Evolutionary conservation across 2,888 invertebrate species (phyloP), one percentile per base, ranked within the genome.

Genomic region (Hirtodrosophila confusa): DNA sequence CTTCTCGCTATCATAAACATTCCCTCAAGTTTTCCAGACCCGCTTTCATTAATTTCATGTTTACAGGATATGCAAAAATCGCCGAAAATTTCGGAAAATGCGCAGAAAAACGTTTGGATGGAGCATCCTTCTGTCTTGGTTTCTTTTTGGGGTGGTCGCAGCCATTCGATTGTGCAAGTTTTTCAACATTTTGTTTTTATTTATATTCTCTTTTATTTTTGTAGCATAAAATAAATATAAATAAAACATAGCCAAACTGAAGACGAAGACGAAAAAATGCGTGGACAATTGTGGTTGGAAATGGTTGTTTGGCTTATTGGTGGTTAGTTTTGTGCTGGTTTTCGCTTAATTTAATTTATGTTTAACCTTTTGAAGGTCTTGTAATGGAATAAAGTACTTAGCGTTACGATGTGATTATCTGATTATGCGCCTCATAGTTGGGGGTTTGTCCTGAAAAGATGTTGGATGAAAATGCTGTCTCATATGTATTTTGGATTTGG

Each of bases 171-270:
- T 69, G 72, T 75, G 70, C 79, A 74, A 67, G 66, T 64, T 70
- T 67, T 83, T 64, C 66, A 60, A 50, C 80, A 79, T 67, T 70
- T 69, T 65, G 43, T 48, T 36, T 44, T 37, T 53, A 43, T 72
- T 75, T 72, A 71, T 39, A 47, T 54, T 11, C 31, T 24, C 4
- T 7, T 4, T 35, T 55, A 27, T 35, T 35, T 23, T 58, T 64
- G 71, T 69, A 78, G 86, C 86, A 84, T 84, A 80, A 84, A 80
- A 82, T 82, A 82, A 73, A 80, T 70, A 83, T 86, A 80, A 83
- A 84, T 83, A 86, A 75, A 68, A 35, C 54, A 73, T 69, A 60
- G 10, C 37, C 0, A 43, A 63, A 49, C 12, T 65, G 64, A 41
- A 40, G 55, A 63, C 54, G 56, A 57, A 53, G 53, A 40, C 35